These are phyloP conservation scores for Onychomys arenicola DNA, from an alignment of 2,797 vertebrate genomes.

Conservation along the genomic window DNA sequence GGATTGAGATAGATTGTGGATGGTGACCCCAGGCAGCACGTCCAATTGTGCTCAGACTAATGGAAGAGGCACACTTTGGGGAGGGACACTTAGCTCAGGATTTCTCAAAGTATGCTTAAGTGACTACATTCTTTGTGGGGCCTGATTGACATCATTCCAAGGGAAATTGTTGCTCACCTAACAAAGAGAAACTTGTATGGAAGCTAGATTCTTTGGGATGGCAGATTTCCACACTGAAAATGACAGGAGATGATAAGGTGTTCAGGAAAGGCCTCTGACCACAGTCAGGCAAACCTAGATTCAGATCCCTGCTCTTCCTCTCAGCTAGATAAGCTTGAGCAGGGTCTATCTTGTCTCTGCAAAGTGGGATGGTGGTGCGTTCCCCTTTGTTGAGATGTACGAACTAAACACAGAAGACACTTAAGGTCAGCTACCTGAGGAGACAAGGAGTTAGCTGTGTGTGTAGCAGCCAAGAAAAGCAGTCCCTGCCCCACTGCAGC, in stretches of 20 bases:
- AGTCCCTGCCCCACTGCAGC: neutral
- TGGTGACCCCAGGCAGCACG: slow-evolving; percentile 3
- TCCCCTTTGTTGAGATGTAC: neutral
- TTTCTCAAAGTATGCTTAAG: neutral
- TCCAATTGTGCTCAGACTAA: neutral
- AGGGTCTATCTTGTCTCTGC: neutral
- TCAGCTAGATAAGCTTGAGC: neutral
- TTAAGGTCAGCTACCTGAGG: neutral
- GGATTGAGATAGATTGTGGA: slow-evolving; percentile 35
- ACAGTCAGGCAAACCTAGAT: no score
- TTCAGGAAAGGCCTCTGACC: neutral
- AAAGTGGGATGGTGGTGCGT: neutral
- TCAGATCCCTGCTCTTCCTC: neutral
- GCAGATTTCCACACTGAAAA: neutral
- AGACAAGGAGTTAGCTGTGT: neutral
- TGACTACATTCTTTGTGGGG: neutral
- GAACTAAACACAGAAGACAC: neutral
- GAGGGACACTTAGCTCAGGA: neutral
- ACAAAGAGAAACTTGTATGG: neutral
- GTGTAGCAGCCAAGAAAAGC: neutral
- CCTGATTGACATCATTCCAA: neutral
- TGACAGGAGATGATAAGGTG: neutral
- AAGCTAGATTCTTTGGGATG: neutral
- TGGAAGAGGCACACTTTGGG: neutral
- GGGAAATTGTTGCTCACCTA: neutral